A percentile compares a stretch with the other conserved stretches of the same genome.
phyloP scores from a whole-genome alignment of 2,888 invertebrate genomes.

The Acrobasis suavella region DNA sequence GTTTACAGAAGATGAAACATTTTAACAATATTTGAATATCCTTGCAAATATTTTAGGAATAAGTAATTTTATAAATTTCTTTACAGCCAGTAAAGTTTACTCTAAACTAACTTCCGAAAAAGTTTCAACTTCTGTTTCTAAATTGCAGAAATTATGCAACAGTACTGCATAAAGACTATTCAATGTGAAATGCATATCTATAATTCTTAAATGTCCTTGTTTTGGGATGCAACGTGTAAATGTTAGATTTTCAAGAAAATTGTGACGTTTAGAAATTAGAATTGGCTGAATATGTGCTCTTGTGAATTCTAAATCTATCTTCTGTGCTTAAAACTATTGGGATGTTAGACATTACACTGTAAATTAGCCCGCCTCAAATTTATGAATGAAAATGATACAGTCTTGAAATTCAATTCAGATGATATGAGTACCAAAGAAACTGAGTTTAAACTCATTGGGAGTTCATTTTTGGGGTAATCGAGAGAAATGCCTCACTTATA shows the following conservation, averaged over 20 bases:
- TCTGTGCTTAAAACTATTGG: constrained; percentile 25
- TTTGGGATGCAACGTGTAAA: constrained; percentile 4
- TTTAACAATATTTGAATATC: too few species aligned
- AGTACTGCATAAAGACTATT: neutral
- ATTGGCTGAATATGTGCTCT: constrained; percentile 26
- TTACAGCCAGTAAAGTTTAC: too few species aligned
- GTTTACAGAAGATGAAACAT: constrained; percentile 11
- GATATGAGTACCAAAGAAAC: too few species aligned
- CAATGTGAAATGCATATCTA: constrained; percentile 6
- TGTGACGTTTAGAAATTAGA: constrained; percentile 17
- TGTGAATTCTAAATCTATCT: constrained; percentile 22
- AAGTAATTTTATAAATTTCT: too few species aligned
- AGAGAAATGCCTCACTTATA: too few species aligned
- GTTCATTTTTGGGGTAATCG: too few species aligned
- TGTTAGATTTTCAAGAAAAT: constrained; percentile 4
- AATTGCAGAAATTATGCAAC: constrained; percentile 9
- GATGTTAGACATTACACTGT: constrained; percentile 5
- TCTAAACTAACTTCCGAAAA: neutral
- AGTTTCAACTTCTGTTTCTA: neutral
- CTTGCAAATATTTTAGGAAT: too few species aligned
- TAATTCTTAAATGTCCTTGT: neutral
- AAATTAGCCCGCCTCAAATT: constrained; percentile 9
- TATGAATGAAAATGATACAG: neutral
- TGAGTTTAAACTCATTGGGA: too few species aligned
- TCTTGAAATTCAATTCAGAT: neutral